Evolutionary conservation across 1,140 invertebrate species (phyloP).

Genomic region (Varroa destructor): DNA sequence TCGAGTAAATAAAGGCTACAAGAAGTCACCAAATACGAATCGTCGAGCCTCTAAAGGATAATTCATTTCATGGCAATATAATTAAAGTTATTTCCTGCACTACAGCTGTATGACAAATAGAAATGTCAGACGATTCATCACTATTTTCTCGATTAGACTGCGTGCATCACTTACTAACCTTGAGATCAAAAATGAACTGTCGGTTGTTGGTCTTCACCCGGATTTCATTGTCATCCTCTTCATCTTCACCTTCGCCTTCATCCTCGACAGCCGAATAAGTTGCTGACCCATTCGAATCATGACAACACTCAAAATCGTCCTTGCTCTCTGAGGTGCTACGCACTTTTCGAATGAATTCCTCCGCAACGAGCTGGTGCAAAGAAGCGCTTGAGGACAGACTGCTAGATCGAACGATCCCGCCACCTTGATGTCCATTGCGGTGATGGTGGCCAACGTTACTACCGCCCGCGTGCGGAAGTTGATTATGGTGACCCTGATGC

Average conservation of each 20-base stretch:
- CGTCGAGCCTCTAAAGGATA: too few species aligned
- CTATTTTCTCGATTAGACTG: too few species aligned
- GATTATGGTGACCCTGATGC: too few species aligned
- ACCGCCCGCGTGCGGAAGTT: too few species aligned
- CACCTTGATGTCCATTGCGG: neutral
- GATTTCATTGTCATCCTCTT: neutral
- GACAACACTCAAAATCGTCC: neutral
- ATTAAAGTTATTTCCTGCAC: too few species aligned
- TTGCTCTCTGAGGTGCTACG: conserved; percentile 23
- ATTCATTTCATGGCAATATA: too few species aligned
- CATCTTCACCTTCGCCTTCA: conserved; percentile 1
- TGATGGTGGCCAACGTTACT: too few species aligned
- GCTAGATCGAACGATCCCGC: neutral
- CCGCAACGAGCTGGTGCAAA: conserved; percentile 6
- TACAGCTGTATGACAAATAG: too few species aligned
- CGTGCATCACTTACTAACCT: too few species aligned
- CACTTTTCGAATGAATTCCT: conserved; percentile 21
- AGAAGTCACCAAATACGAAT: too few species aligned
- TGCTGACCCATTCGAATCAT: conserved; percentile 7
- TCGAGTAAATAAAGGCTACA: too few species aligned
- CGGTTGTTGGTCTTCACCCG: neutral
- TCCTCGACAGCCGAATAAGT: conserved; percentile 12
- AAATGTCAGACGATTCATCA: too few species aligned
- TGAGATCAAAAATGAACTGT: conserved; percentile 3
- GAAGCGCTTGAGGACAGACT: conserved; percentile 8